phyloP scores from a whole-genome alignment of 2,113 vertebrate genomes.

The Heteronetta atricapilla region DNA sequence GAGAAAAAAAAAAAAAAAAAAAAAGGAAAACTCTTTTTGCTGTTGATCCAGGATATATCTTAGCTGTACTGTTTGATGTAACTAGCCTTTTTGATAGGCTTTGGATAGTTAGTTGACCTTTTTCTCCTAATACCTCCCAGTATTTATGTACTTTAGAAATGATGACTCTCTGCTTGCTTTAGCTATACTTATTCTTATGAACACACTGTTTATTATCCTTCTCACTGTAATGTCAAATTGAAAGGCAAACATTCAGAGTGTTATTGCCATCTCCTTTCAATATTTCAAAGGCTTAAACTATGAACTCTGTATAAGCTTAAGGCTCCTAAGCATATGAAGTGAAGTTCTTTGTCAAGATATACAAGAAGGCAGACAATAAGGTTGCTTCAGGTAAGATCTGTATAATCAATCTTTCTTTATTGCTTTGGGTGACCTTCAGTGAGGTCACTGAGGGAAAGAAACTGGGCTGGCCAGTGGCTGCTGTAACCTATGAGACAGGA shows the following conservation, averaged over 20 bases:
- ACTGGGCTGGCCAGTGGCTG: not conserved
- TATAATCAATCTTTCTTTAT: not conserved
- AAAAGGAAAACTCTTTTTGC: not conserved
- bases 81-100: conserved; percentile 9
- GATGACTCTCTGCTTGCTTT: conserved; percentile 31
- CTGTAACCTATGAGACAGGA: not conserved
- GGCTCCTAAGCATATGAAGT: not conserved
- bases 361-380: conserved; percentile 2
- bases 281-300: conserved; percentile 21
- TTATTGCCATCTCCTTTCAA: conserved; percentile 12
- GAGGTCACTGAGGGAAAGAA: not conserved
- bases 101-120: conserved; percentile 48
- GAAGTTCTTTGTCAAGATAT: not conserved
- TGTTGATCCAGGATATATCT: not conserved
- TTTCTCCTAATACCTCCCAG: conserved; percentile 46
- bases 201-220: conserved; percentile 28
- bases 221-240: conserved; percentile 26
- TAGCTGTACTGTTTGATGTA: conserved; percentile 1
- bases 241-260: conserved; percentile 50
- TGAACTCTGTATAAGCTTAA: conserved; percentile 20
- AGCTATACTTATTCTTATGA: conserved; percentile 26
- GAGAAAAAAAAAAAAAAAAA: not conserved
- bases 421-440: not conserved
- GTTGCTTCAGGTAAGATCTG: not conserved
- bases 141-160: conserved; percentile 4